A percentile compares a stretch with the other conserved stretches of the same genome.
Evolutionary conservation across 2,797 vertebrate genomes (phyloP).

Genomic region (Myripristis murdjan): DNA sequence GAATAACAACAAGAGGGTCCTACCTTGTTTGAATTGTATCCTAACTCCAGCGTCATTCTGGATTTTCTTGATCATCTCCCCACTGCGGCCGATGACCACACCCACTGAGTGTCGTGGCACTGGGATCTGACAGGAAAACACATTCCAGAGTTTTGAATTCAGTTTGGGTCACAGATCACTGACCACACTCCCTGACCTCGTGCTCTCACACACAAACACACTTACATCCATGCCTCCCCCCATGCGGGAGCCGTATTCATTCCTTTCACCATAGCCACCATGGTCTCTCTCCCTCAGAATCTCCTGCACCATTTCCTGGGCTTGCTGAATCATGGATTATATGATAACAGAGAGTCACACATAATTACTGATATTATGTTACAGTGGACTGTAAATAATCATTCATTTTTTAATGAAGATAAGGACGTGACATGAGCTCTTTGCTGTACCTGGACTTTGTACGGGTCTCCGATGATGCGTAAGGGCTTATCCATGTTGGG

Average conservation of each 20-base stretch:
- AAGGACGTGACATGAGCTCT: not conserved
- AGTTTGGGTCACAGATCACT: not conserved
- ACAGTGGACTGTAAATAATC: not conserved
- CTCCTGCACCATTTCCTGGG: constrained; percentile 94
- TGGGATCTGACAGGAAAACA: constrained; percentile 82
- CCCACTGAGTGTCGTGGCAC: constrained; percentile 93
- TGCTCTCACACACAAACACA: constrained; percentile 14
- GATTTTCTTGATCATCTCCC: constrained; percentile 96
- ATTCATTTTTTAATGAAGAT: not conserved
- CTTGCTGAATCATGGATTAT: constrained; percentile 84
- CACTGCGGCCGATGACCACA: constrained; percentile 92
- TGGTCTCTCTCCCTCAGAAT: constrained; percentile 92
- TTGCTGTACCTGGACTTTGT: constrained; percentile 90
- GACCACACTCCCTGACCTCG: not conserved
- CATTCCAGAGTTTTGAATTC: not conserved
- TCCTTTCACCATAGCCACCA: constrained; percentile 88
- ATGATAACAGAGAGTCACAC: not conserved
- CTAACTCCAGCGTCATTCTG: constrained; percentile 93
- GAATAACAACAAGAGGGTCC: not conserved
- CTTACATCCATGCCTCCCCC: constrained; percentile 85
- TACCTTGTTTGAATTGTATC: constrained; percentile 96
- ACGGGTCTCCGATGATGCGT: constrained; percentile 93
- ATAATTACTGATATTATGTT: not conserved
- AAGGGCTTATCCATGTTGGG: constrained; percentile 93
- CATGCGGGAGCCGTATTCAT: constrained; percentile 88